phyloP scores from a whole-genome alignment of 2,888 invertebrate species.

The Volucella bombylans region DNA sequence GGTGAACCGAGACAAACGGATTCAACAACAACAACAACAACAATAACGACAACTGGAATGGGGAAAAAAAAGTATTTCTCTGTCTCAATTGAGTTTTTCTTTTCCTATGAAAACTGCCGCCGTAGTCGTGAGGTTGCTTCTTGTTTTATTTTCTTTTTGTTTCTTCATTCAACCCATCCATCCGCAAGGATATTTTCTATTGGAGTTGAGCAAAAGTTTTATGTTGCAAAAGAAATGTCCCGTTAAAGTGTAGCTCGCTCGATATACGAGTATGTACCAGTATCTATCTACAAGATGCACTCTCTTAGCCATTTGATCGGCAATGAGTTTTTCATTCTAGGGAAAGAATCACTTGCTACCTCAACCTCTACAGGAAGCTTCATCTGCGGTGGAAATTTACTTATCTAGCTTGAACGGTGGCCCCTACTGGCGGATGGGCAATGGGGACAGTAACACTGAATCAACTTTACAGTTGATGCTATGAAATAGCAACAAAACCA shows the following conservation, averaged over 20 bases:
- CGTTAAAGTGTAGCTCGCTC: slow-evolving; percentile 24
- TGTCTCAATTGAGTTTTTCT: slow-evolving; percentile 72
- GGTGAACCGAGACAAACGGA: slow-evolving; percentile 44
- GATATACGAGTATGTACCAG: too few species aligned
- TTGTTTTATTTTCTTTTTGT: slow-evolving; percentile 11
- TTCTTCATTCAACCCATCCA: not conserved
- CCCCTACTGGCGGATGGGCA: slow-evolving; percentile 15
- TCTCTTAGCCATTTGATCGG: slow-evolving; percentile 61
- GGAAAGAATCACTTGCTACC: slow-evolving; percentile 8
- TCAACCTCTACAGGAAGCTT: slow-evolving; percentile 49
- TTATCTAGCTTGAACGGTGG: slow-evolving; percentile 44
- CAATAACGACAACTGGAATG: not conserved
- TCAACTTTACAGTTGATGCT: too few species aligned
- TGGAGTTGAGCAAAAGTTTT: slow-evolving; percentile 53
- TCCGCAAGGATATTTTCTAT: slow-evolving; percentile 35
- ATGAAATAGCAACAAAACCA: slow-evolving; percentile 27
- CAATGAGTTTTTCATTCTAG: slow-evolving; percentile 39
- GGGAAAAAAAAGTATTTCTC: slow-evolving; percentile 37
- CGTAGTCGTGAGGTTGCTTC: not conserved
- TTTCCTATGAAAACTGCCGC: slow-evolving; percentile 53
- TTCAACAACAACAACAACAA: not conserved
- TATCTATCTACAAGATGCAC: slow-evolving; percentile 44
- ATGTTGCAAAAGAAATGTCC: slow-evolving; percentile 50
- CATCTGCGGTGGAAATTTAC: slow-evolving; percentile 62
- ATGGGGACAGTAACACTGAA: slow-evolving; percentile 23